A percentile compares a stretch with the other conserved stretches of the same genome.
These are phyloP conservation scores for Meghimatium bilineatum DNA, from an alignment of 2,888 invertebrate species.

Conservation along the genomic window DNA sequence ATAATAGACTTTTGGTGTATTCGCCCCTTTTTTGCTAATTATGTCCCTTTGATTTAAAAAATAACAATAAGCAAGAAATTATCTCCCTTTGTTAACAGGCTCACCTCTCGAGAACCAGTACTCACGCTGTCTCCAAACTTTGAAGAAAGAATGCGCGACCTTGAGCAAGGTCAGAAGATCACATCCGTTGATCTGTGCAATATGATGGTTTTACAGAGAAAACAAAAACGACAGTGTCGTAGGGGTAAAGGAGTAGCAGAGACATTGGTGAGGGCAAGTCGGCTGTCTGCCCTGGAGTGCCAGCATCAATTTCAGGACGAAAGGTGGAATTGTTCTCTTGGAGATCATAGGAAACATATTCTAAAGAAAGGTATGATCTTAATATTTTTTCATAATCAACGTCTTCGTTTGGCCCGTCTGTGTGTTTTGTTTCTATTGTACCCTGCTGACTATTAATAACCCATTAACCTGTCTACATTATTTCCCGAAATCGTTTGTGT, in stretches of 20 bases:
- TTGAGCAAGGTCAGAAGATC: slow-evolving; percentile 37
- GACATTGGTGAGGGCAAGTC: slow-evolving; percentile 92
- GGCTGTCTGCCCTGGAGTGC: slow-evolving; percentile 93
- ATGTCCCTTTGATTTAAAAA: no score
- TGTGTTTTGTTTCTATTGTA: no score
- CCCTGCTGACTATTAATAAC: no score
- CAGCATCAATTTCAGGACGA: slow-evolving; percentile 95
- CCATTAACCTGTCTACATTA: no score
- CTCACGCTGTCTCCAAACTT: slow-evolving; percentile 50
- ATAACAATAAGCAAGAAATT: no score
- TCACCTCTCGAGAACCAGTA: slow-evolving; percentile 58
- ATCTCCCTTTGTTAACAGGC: slow-evolving; percentile 48
- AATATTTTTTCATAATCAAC: not conserved
- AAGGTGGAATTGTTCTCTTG: slow-evolving; percentile 96
- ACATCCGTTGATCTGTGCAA: slow-evolving; percentile 63
- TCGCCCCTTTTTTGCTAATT: no score
- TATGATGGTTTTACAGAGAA: slow-evolving; percentile 76
- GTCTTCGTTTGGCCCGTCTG: no score
- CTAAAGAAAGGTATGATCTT: slow-evolving; percentile 86
- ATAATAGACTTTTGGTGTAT: no score
- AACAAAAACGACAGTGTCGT: slow-evolving; percentile 89
- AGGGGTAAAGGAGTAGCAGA: slow-evolving; percentile 95
- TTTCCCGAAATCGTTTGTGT: no score
- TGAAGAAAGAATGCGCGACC: slow-evolving; percentile 44
- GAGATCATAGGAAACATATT: slow-evolving; percentile 95